Evolutionary conservation across 1,140 invertebrate genomes (phyloP).

Genomic region (Leptoteleia sp.): DNA sequence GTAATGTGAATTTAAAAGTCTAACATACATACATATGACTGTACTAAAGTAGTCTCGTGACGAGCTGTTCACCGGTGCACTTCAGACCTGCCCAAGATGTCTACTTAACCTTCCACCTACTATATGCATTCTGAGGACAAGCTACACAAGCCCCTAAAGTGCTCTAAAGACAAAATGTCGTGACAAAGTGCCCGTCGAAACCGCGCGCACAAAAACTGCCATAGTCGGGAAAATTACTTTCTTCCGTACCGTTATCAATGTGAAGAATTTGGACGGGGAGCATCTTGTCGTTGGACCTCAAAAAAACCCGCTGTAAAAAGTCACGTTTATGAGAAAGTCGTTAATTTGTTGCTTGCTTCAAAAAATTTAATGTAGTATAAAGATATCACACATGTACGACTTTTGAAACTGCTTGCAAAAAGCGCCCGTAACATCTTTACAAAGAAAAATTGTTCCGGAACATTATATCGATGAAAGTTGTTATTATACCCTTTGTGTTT

Average conservation of each 20-base stretch:
- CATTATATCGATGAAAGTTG: too few relatives aligned
- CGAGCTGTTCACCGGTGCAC: conserved; percentile 66
- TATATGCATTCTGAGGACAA: conserved; percentile 60
- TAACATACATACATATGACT: conserved; percentile 38
- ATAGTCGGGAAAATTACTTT: conserved; percentile 47
- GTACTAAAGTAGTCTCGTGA: conserved; percentile 69
- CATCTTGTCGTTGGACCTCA: conserved; percentile 7
- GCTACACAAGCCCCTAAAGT: conserved; percentile 64
- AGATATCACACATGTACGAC: neutral
- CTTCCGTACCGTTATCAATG: conserved; percentile 41
- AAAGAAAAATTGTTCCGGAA: too few relatives aligned
- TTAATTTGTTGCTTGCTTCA: conserved; percentile 16
- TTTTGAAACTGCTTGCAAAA: neutral
- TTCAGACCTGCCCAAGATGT: conserved; percentile 64
- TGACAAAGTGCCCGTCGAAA: conserved; percentile 59
- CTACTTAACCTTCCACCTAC: conserved; percentile 57
- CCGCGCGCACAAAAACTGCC: conserved; percentile 44
- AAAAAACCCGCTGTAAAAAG: conserved; percentile 25
- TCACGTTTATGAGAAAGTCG: conserved; percentile 15
- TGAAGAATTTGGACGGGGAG: conserved; percentile 35
- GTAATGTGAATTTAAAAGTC: conserved; percentile 58
- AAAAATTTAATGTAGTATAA: conserved; percentile 13
- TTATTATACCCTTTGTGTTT: too few relatives aligned
- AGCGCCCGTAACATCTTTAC: too few relatives aligned
- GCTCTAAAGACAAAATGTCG: conserved; percentile 66